Evolutionary conservation across 2,113 vertebrate species (phyloP), one percentile per base, ranked within the genome.

Genomic region (Corythaixoides concolor): DNA sequence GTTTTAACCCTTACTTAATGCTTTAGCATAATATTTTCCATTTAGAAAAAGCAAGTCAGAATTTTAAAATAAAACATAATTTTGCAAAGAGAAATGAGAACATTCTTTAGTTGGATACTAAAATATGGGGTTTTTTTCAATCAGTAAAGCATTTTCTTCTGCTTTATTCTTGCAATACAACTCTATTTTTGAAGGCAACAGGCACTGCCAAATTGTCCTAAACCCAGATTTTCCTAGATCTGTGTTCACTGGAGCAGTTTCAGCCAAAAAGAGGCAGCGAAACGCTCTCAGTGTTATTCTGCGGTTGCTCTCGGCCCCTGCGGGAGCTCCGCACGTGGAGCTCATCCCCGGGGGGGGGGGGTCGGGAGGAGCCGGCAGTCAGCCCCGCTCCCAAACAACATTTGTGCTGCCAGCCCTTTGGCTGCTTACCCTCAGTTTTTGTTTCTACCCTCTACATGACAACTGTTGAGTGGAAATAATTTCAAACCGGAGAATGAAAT

Each of bases 381-480:
- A 30, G 7, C 6, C 81, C 49, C 2, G 1, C 9, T 56, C 58
- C 77, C 60, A 63, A 79, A 32, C 76, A 77, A 30, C 15, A n/a
- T 76, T 95, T 93, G 45, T 72, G 74, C 35, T 41, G 3, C 35
- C 24, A 96, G 43, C 60, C n/a, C 52, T 79, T 67, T 89, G 95
- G 70, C 91, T 85, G 59, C 74, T 77, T 77, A 37, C 50, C 26
- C 81, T 12, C 20, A 85, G 59, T 60, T 90, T 85, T 79, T 85
- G 60, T 92, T 95, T 67, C 81, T 77, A 41, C 22, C 58, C 69
- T 91, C 53, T 11, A 37, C 56, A 7, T 3, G 7, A 76, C 91
- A 95, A 93, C 88, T 49, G 73, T 93, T 95, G 77, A 81, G 63
- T 35, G 68, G 75, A 92, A 94, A 78, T 70, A 83, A 58, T 30